These are phyloP conservation scores for Coregonus sp. DNA, from an alignment of 2,797 vertebrate genomes.

Conservation along the genomic window DNA sequence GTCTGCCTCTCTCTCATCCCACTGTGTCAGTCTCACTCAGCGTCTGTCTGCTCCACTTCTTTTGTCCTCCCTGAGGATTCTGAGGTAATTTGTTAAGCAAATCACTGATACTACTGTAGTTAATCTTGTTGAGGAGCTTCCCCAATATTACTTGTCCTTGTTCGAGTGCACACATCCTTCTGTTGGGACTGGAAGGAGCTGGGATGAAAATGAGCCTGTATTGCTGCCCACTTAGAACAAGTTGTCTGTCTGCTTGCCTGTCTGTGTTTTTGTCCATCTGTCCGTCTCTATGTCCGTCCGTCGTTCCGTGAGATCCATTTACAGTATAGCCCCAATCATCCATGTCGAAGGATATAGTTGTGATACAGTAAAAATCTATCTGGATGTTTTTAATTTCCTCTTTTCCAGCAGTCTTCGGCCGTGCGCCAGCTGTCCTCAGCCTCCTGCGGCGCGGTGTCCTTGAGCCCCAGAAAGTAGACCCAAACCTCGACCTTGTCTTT, in stretches of 20 bases:
- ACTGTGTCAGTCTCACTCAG: constrained; percentile 9
- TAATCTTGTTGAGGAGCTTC: neutral
- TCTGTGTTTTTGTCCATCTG: neutral
- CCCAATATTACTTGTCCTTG: neutral
- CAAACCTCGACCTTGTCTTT: constrained; percentile 63
- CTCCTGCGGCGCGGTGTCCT: constrained; percentile 67
- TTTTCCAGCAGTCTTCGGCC: constrained; percentile 45
- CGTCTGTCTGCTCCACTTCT: constrained; percentile 14
- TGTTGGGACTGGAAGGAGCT: neutral
- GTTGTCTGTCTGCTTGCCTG: neutral
- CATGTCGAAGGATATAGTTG: neutral
- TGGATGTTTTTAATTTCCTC: constrained; percentile 45
- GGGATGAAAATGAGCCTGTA: neutral
- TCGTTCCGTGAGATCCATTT: neutral
- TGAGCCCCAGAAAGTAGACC: constrained; percentile 57
- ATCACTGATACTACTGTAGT: constrained; percentile 1
- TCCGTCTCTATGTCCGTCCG: neutral
- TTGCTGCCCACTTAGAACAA: neutral
- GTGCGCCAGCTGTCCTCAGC: constrained; percentile 54
- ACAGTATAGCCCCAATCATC: neutral
- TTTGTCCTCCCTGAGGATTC: constrained; percentile 9
- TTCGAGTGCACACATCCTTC: too few species aligned
- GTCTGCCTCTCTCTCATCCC: constrained; percentile 10
- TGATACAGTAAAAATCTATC: constrained; percentile 13
- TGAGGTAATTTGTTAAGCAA: constrained; percentile 25